phyloP scores from a whole-genome alignment of 1,140 invertebrate genomes.

The Harlomillsia oculata region DNA sequence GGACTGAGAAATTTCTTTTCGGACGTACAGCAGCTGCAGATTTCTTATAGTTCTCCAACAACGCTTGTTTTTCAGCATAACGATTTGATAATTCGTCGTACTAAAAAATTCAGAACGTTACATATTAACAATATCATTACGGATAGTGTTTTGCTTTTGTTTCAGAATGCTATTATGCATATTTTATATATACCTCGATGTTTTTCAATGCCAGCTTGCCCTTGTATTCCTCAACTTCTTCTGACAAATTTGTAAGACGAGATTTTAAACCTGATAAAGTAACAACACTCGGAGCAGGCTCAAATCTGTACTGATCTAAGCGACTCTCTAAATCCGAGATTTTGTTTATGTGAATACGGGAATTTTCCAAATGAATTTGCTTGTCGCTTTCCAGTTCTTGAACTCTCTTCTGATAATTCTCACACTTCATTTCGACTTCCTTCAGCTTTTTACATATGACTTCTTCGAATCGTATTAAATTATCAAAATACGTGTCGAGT shows the following conservation, averaged over 20 bases:
- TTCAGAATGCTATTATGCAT: too few species aligned
- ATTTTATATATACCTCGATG: conserved; percentile 26
- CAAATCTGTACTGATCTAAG: conserved; percentile 29
- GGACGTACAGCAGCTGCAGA: neutral
- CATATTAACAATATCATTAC: too few species aligned
- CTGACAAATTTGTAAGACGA: conserved; percentile 3
- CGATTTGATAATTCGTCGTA: too few species aligned
- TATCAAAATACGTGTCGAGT: conserved; percentile 25
- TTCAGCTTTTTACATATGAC: conserved; percentile 26
- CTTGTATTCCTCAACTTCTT: conserved; percentile 18
- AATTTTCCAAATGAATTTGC: conserved; percentile 13
- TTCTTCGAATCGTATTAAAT: conserved; percentile 26
- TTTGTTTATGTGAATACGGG: conserved; percentile 9
- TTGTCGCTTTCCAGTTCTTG: conserved; percentile 26
- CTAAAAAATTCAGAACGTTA: too few species aligned
- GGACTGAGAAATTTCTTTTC: neutral
- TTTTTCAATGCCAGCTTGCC: conserved; percentile 12
- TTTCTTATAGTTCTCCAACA: conserved; percentile 6
- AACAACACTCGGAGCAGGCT: conserved; percentile 17
- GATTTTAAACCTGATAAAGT: conserved; percentile 16
- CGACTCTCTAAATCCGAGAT: conserved; percentile 24
- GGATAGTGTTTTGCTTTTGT: too few species aligned
- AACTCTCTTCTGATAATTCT: neutral
- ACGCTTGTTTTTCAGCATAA: neutral
- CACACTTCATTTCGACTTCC: conserved; percentile 18